phyloP scores from a whole-genome alignment of 2,888 invertebrate species.

The Athalia rosae region DNA sequence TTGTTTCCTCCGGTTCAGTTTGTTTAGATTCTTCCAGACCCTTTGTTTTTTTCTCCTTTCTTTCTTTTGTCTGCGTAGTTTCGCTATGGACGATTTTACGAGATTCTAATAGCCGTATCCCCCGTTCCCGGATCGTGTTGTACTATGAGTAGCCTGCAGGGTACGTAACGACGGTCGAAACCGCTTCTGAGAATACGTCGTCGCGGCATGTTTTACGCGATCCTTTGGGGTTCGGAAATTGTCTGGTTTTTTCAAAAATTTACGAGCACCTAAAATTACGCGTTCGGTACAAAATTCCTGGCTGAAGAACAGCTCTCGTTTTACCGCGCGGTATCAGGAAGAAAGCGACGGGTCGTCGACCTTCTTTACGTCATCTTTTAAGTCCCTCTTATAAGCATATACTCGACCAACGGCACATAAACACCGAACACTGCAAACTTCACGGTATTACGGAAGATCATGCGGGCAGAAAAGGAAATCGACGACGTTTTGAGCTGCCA shows the following conservation, averaged over 20 bases:
- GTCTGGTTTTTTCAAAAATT: slow-evolving; percentile 43
- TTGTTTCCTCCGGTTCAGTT: background rate
- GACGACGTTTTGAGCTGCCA: background rate
- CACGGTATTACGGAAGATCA: slow-evolving; percentile 4
- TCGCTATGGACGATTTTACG: slow-evolving; percentile 59
- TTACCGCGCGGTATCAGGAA: background rate
- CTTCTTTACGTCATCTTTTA: slow-evolving; percentile 36
- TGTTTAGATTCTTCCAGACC: background rate
- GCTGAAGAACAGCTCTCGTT: background rate
- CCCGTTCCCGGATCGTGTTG: slow-evolving; percentile 20
- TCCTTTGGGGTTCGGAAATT: slow-evolving; percentile 13
- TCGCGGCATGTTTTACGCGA: slow-evolving; percentile 28
- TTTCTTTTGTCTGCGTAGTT: background rate
- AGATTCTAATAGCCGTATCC: slow-evolving; percentile 63
- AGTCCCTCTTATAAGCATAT: slow-evolving; percentile 9
- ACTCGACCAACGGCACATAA: slow-evolving; percentile 32
- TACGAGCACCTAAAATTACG: slow-evolving; percentile 47
- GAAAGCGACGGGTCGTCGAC: slow-evolving; percentile 14
- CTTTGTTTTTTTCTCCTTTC: background rate
- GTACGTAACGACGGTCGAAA: slow-evolving; percentile 26
- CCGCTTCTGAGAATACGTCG: slow-evolving; percentile 39
- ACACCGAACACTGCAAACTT: slow-evolving; percentile 19
- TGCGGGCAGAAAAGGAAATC: background rate
- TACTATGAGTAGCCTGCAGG: slow-evolving; percentile 4
- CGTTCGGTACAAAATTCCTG: slow-evolving; percentile 36